Base-by-base conservation (phyloP, 1,140 invertebrate genomes). In the Polypedilum pembai region DNA sequence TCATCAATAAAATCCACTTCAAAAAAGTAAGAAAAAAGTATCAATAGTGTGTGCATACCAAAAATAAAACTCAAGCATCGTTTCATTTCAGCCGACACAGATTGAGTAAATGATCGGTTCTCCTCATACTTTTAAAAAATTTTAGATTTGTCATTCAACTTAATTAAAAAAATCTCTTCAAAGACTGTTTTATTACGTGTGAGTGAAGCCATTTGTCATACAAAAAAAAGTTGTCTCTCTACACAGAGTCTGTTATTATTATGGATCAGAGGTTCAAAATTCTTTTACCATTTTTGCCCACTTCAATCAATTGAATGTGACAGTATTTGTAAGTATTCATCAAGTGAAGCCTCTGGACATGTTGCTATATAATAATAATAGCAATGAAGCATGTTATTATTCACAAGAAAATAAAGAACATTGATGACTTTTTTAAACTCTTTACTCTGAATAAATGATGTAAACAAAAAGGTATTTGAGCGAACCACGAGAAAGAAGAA, bases 331-430 rank as follows among this genome's bases (percentile, higher is more conserved):
- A n/a, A n/a, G 45, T 56, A n/a, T n/a, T 56, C 45, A 56, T 33
- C 24, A 33, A 33, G 24, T 33, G 5, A 56, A 56, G 45, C 45
- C 45, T 15, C 45, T 56, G 12, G 45, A n/a, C 45, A 56, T 33
- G 24, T 33, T 33, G 45, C 45, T 33, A 5, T 33, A 33, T 33
- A 3, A 33, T 33, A 33, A 56, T 56, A 12, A 21, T 20, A 18
- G 20, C 18, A 69, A 69, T 69, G 65, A 69, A 69, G 5, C 65
- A 69, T 69, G 65, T 69, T 69, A 69, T 69, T 69, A 69, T 69
- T 69, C 17, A 69, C 20, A 1, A 21, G 5, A 5, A 33, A 33
- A 33, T 33, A 33, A 33, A 33, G 20, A 69, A 20, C 65, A 69
- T 21, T 69, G 18, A 69, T 69, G 65, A 69, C 65, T 69, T 20